Percentiles rank a stretch among this genome's conserved stretches.
Conservation (phyloP, 1,140 invertebrate species). For the Melitaea cinxia region DNA sequence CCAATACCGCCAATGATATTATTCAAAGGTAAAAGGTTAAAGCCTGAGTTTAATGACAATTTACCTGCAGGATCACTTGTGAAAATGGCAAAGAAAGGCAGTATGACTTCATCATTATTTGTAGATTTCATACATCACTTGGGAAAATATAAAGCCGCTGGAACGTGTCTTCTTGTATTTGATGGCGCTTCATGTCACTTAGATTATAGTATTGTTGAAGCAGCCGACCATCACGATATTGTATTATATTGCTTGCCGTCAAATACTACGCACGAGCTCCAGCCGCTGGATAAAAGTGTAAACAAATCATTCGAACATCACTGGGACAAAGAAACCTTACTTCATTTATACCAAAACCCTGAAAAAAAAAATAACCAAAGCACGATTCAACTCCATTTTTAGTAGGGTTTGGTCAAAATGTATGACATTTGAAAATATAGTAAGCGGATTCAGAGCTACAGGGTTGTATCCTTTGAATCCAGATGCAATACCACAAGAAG, state of each 20-base stretch:
- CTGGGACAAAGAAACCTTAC: constrained; percentile 59
- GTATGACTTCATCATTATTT: constrained; percentile 60
- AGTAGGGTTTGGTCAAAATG: constrained; percentile 27
- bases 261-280: constrained; percentile 65
- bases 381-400: constrained; percentile 40
- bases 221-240: constrained; percentile 24
- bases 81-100: constrained; percentile 59
- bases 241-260: constrained; percentile 51
- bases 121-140: constrained; percentile 49
- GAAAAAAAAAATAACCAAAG: constrained; percentile 42
- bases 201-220: constrained; percentile 27
- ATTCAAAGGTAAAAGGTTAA: constrained; percentile 60
- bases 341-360: constrained; percentile 22
- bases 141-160: constrained; percentile 13
- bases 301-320: constrained; percentile 44
- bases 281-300: constrained; percentile 31
- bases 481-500: constrained; percentile 12
- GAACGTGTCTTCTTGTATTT: constrained; percentile 25
- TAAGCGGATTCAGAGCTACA: constrained; percentile 16
- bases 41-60: constrained; percentile 47
- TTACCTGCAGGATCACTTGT: constrained; percentile 49
- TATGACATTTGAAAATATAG: constrained; percentile 10
- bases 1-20: constrained; percentile 60
- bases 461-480: constrained; percentile 10
- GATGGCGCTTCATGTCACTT: constrained; percentile 35